These are phyloP conservation scores for Caiman crocodilus DNA, from an alignment of 2,797 vertebrate species.

Conservation along the genomic window DNA sequence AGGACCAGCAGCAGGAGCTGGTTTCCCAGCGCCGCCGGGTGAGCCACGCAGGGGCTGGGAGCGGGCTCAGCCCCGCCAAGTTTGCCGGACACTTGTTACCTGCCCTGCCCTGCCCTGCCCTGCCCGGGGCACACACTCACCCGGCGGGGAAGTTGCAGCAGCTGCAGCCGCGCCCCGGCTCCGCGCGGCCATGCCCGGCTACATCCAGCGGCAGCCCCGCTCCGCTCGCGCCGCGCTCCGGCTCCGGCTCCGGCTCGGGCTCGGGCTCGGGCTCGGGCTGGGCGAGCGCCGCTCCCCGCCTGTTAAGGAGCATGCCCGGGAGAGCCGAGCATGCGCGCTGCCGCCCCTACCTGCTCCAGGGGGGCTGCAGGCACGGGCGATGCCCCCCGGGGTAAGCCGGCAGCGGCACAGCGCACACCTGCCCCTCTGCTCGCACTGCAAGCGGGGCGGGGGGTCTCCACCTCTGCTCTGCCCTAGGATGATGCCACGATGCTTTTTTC, in stretches of 20 bases:
- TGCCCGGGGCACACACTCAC: too few relatives aligned
- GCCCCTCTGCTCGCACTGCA: background rate
- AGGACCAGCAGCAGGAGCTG: background rate
- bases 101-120: background rate
- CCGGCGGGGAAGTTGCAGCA: background rate
- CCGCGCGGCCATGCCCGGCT: constrained; percentile 1
- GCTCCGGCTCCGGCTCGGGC: constrained; percentile 37
- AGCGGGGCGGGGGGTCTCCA: background rate
- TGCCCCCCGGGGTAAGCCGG: fast-evolving
- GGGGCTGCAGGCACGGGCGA: too few relatives aligned
- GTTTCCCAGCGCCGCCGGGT: background rate
- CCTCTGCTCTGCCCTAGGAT: too few relatives aligned
- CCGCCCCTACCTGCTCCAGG: constrained; percentile 2
- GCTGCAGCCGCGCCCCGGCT: background rate
- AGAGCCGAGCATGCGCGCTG: constrained; percentile 59
- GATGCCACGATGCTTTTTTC: too few relatives aligned
- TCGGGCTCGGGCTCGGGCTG: constrained; percentile 35
- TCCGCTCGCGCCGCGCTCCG: background rate
- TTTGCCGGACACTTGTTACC: too few relatives aligned
- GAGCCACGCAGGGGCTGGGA: background rate
- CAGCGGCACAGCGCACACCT: fast-evolving
- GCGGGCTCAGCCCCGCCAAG: background rate
- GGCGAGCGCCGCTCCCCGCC: background rate
- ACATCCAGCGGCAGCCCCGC: constrained; percentile 3
- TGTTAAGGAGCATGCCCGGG: constrained; percentile 65